phyloP scores from a whole-genome alignment of 2,797 vertebrate species.

The Crax fasciolata region DNA sequence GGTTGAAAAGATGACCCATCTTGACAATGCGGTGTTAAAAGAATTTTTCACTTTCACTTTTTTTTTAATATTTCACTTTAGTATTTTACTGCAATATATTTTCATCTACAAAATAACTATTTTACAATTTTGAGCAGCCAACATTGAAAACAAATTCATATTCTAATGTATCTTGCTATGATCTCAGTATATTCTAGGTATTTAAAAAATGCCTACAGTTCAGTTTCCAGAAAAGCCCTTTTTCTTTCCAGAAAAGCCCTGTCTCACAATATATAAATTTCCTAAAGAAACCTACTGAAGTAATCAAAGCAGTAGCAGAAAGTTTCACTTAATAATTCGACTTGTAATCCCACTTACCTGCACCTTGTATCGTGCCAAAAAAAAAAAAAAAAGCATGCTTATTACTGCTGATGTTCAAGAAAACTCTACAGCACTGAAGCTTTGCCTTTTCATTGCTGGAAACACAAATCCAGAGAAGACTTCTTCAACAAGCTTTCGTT shows the following conservation, averaged over 20 bases:
- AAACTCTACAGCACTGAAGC: neutral
- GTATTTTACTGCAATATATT: neutral
- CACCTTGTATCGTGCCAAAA: neutral
- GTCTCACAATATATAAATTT: neutral
- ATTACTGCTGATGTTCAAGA: neutral
- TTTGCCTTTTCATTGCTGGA: neutral
- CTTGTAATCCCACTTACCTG: neutral
- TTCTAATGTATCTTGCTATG: neutral
- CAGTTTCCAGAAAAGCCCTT: neutral
- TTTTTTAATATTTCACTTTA: slow-evolving; percentile 32
- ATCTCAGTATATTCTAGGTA: neutral
- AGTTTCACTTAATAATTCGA: neutral
- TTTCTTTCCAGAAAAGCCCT: neutral
- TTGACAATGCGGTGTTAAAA: slow-evolving; percentile 9
- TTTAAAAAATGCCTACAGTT: neutral
- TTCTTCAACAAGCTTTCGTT: slow-evolving; percentile 33
- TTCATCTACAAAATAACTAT: slow-evolving; percentile 22
- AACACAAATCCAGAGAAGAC: neutral
- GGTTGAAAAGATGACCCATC: slow-evolving; percentile 11
- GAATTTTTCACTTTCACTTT: too few species aligned
- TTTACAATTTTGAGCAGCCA: slow-evolving; percentile 27
- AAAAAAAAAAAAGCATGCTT: neutral
- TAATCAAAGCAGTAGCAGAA: neutral
- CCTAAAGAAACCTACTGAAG: neutral
- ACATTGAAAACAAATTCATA: slow-evolving; percentile 43